A percentile compares a stretch with the other conserved stretches of the same genome.
phyloP scores from a whole-genome alignment of 2,888 invertebrate species.

The Eugnorisma glareosa region DNA sequence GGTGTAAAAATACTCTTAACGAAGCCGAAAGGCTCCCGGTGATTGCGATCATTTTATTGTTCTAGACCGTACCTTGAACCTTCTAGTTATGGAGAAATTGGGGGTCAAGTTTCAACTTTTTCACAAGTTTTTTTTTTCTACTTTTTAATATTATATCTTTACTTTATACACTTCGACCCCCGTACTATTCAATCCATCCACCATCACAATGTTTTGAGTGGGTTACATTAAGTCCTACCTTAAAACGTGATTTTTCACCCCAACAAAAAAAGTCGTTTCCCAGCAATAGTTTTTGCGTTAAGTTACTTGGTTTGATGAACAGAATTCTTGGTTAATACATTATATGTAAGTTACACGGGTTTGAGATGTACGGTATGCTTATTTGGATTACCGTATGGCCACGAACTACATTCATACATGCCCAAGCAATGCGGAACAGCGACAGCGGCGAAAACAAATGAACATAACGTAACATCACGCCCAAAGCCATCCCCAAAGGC shows the following conservation, averaged over 20 bases:
- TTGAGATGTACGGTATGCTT: background rate
- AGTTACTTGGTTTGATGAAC: too few relatives aligned
- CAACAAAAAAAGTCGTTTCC: too few relatives aligned
- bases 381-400: background rate
- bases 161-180: too few relatives aligned
- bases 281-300: too few relatives aligned
- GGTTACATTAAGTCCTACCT: too few relatives aligned
- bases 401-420: background rate
- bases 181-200: too few relatives aligned
- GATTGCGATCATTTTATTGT: background rate
- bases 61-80: too few relatives aligned
- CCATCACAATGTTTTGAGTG: too few relatives aligned
- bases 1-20: background rate
- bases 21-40: background rate
- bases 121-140: too few relatives aligned
- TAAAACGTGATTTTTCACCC: too few relatives aligned
- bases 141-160: too few relatives aligned
- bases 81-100: background rate
- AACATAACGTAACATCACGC: background rate
- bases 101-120: too few relatives aligned
- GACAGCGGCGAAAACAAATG: background rate
- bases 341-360: background rate
- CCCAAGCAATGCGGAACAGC: background rate
- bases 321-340: background rate
- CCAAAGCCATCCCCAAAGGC: background rate